Conservation (phyloP, 2,888 invertebrate genomes). For the Brachycybe producta region DNA sequence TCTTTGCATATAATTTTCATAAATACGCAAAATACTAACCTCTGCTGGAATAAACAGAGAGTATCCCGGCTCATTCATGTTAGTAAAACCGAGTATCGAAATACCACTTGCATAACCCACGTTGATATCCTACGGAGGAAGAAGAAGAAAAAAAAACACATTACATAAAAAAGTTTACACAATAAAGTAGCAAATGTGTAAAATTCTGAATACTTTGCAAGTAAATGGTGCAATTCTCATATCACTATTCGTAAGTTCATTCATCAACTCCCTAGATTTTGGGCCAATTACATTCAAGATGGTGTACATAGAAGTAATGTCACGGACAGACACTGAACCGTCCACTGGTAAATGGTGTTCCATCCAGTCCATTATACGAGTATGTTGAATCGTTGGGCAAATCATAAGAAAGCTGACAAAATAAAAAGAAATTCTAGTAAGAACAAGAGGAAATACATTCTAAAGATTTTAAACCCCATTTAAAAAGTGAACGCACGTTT, state of each 20-base stretch:
- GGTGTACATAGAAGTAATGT: conserved; percentile 59
- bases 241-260: conserved; percentile 49
- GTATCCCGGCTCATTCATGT: conserved; percentile 57
- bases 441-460: too few species aligned
- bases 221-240: conserved; percentile 49
- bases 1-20: too few species aligned
- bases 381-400: conserved; percentile 64
- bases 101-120: conserved; percentile 55
- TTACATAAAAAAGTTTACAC: conserved; percentile 4
- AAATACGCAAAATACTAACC: too few species aligned
- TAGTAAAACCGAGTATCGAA: conserved; percentile 55
- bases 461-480: too few species aligned
- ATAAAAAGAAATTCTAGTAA: not conserved
- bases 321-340: conserved; percentile 48
- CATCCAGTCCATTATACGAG: conserved; percentile 57
- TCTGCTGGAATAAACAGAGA: conserved; percentile 56
- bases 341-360: conserved; percentile 46
- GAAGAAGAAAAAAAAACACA: conserved; percentile 1
- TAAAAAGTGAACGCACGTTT: too few species aligned
- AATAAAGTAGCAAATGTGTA: conserved; percentile 1
- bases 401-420: conserved; percentile 53
- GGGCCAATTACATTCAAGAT: conserved; percentile 58
- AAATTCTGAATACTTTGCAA: conserved; percentile 41
- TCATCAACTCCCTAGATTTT: conserved; percentile 48
- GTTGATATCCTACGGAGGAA: conserved; percentile 42